Evolutionary conservation across 2,113 vertebrate genomes (phyloP), one percentile per base, ranked within the genome.

Genomic region (Bothrops jararaca): DNA sequence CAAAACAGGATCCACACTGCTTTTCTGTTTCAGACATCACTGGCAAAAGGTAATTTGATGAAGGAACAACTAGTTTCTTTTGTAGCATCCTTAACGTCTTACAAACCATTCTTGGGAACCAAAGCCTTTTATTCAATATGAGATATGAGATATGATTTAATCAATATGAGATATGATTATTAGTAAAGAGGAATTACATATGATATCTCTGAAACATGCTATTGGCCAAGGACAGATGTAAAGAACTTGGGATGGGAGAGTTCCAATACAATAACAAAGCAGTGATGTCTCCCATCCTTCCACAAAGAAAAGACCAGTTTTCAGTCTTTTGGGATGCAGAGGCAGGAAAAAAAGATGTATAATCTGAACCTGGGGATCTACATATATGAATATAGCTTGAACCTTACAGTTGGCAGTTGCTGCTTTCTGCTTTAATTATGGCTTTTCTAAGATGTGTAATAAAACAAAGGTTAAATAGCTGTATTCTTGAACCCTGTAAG

Each of bases 1-100:
- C 94, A 93, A 92, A 97, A 39, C 90, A 58, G 34, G 91, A 90
- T 92, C 50, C 89, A 56, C 93, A 92, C 90, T 93, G 45, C 89
- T 86, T 95, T 94, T 94, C 74, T 91, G 50, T 87, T 80, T 96
- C 0, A 0, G 91, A 91, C 48, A 94, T 93, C 92, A 26, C 90
- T 95, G 94, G 23, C 89, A 90, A 95, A 93, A 94, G 88, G 86
- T 60, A 95, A 89, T 39, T 48, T 90, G n/a, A 15, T 60, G n/a
- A 92, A 93, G 91, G 20, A 10, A 34, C 24, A 26, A 93, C 92
- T 56, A 74, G 10, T 52, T 93, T 58, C 11, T 69, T 93, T 80
- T 9, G 15, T 60, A 85, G 80, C 91, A 26, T 5, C 93, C 88
- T 90, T 92, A 95, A 89, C 45, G 0, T 1, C 91, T 93, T 39